These are phyloP conservation scores for Dufourea novaeangliae DNA, from an alignment of 1,140 invertebrate species.

Conservation along the genomic window DNA sequence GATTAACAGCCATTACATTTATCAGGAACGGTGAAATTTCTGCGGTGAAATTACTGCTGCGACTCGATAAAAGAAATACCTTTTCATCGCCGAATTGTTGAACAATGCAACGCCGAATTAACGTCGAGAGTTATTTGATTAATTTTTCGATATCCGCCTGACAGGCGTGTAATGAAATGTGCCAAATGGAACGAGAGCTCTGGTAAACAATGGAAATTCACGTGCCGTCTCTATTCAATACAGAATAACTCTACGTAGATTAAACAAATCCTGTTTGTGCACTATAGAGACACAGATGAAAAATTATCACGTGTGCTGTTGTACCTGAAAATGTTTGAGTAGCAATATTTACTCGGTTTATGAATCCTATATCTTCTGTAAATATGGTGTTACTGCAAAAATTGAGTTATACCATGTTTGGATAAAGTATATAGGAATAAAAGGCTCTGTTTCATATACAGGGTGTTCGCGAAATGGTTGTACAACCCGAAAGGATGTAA, in stretches of 20 bases:
- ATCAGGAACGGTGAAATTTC: slow-evolving; percentile 1
- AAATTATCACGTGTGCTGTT: not conserved
- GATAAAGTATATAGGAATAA: too few relatives aligned
- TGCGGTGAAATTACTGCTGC: slow-evolving; percentile 22
- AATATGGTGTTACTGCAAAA: too few relatives aligned
- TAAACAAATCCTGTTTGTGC: not conserved
- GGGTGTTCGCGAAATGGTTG: too few relatives aligned
- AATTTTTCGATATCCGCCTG: slow-evolving; percentile 32
- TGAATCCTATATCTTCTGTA: too few relatives aligned
- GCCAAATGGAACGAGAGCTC: not conserved
- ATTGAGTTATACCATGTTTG: too few relatives aligned
- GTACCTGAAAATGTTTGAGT: too few relatives aligned
- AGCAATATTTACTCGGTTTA: too few relatives aligned
- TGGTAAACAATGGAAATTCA: slow-evolving; percentile 5
- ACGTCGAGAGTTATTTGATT: slow-evolving; percentile 28
- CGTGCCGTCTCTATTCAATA: not conserved
- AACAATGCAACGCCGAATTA: not conserved
- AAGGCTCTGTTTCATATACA: too few relatives aligned
- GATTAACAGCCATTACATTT: slow-evolving; percentile 37
- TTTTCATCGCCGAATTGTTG: slow-evolving; percentile 9
- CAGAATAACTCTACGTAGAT: not conserved
- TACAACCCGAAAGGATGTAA: too few relatives aligned
- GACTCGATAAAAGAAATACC: slow-evolving; percentile 30
- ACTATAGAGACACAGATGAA: not conserved
- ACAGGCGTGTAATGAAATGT: slow-evolving; percentile 19